Conservation (phyloP, 2,888 invertebrate species). For the Notodonta dromedarius region DNA sequence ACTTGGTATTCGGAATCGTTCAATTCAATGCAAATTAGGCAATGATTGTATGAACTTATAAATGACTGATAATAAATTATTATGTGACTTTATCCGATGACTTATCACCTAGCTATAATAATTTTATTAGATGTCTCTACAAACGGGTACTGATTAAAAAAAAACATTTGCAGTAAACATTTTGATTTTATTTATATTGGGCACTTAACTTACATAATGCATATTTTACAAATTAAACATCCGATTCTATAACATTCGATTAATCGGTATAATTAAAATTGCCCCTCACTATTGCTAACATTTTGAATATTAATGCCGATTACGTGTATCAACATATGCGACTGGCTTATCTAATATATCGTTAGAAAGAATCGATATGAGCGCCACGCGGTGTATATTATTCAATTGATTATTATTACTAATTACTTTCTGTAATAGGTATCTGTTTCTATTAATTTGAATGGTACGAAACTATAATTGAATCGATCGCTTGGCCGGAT, state of each 20-base stretch:
- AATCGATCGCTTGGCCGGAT: conserved; percentile 26
- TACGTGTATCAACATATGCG: conserved; percentile 20
- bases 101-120: background rate
- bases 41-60: background rate
- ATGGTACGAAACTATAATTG: conserved; percentile 42
- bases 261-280: background rate
- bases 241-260: background rate
- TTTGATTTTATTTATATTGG: too few relatives aligned
- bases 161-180: background rate
- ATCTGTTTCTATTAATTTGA: conserved; percentile 43
- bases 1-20: background rate
- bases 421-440: conserved; percentile 42
- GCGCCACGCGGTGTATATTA: conserved; percentile 23
- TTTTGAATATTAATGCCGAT: conserved; percentile 15
- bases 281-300: conserved; percentile 3
- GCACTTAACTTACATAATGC: too few relatives aligned
- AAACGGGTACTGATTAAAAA: background rate
- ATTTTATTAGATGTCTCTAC: background rate
- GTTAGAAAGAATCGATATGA: conserved; percentile 33
- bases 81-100: background rate
- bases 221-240: background rate
- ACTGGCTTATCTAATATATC: conserved; percentile 38
- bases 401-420: conserved; percentile 38
- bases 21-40: conserved; percentile 1
- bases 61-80: background rate